phyloP scores from a whole-genome alignment of 2,888 invertebrate genomes.

The Protodeltote pygarga region DNA sequence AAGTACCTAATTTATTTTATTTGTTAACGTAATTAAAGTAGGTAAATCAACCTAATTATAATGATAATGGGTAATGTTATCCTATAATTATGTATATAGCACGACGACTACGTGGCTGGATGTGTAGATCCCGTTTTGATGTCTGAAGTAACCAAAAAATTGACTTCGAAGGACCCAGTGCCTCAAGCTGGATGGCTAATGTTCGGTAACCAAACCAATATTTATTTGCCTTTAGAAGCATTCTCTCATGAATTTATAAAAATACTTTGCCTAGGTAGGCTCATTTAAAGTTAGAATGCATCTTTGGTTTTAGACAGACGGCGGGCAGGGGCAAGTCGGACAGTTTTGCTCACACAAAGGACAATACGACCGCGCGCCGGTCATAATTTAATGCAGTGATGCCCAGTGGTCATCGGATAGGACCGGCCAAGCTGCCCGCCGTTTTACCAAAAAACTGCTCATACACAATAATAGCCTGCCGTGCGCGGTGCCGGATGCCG shows the following conservation, averaged over 20 bases:
- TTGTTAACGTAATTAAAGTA: not conserved
- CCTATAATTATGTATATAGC: constrained; percentile 62
- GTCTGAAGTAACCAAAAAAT: constrained; percentile 70
- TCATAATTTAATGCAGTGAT: too few species aligned
- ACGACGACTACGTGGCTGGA: constrained; percentile 70
- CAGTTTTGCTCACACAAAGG: too few species aligned
- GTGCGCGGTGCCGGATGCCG: too few species aligned
- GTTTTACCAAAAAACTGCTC: too few species aligned
- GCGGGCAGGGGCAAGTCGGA: too few species aligned
- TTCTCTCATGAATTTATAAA: not conserved
- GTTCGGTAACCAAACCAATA: constrained; percentile 65
- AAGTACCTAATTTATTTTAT: constrained; percentile 60
- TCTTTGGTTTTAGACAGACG: too few species aligned
- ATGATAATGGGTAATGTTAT: constrained; percentile 9
- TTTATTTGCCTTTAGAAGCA: not conserved
- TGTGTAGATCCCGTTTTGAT: constrained; percentile 69
- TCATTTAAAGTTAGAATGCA: too few species aligned
- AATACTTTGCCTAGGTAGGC: too few species aligned
- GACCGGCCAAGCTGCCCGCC: too few species aligned
- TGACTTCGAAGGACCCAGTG: constrained; percentile 69
- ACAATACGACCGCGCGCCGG: too few species aligned
- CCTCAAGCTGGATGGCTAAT: constrained; percentile 78
- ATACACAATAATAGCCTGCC: too few species aligned
- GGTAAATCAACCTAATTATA: not conserved
- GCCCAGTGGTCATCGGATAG: too few species aligned